Conservation (phyloP, 2,888 invertebrate species). For the Acholoe squamosa region DNA sequence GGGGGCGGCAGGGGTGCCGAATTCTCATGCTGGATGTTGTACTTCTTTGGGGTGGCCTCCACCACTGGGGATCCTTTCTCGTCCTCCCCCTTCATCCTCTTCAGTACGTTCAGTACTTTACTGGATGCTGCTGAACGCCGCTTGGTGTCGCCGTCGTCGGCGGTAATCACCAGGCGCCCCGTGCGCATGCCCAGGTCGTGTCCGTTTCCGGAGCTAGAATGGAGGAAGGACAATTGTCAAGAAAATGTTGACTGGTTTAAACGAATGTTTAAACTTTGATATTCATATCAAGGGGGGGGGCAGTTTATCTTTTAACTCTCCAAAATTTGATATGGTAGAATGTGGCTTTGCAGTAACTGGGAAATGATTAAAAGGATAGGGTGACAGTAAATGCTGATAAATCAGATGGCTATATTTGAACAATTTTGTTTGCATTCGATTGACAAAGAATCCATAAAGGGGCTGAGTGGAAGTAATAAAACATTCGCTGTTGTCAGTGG, state of each 20-base stretch:
- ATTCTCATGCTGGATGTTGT: slow-evolving; percentile 51
- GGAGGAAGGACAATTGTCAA: neutral
- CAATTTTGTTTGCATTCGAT: too few species aligned
- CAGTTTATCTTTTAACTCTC: neutral
- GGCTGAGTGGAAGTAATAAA: too few species aligned
- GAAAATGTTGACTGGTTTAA: neutral
- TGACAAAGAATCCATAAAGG: too few species aligned
- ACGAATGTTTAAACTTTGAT: neutral
- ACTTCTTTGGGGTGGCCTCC: slow-evolving; percentile 54
- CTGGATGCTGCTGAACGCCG: neutral
- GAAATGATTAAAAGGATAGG: too few species aligned
- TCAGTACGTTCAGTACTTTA: slow-evolving; percentile 42
- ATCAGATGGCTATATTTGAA: too few species aligned
- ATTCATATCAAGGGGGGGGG: neutral
- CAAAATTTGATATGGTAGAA: too few species aligned
- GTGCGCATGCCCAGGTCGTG: slow-evolving; percentile 56
- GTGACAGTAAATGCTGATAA: too few species aligned
- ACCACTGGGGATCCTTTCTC: slow-evolving; percentile 39
- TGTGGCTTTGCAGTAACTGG: too few species aligned
- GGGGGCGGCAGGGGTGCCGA: slow-evolving; percentile 28
- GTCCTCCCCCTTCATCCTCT: slow-evolving; percentile 45
- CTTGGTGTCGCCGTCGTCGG: slow-evolving; percentile 40
- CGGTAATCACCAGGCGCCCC: slow-evolving; percentile 61
- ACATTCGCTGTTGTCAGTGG: too few species aligned
- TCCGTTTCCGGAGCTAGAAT: slow-evolving; percentile 52